Base-by-base conservation (phyloP, 2,888 invertebrate genomes). In the Dryococelus australis region DNA sequence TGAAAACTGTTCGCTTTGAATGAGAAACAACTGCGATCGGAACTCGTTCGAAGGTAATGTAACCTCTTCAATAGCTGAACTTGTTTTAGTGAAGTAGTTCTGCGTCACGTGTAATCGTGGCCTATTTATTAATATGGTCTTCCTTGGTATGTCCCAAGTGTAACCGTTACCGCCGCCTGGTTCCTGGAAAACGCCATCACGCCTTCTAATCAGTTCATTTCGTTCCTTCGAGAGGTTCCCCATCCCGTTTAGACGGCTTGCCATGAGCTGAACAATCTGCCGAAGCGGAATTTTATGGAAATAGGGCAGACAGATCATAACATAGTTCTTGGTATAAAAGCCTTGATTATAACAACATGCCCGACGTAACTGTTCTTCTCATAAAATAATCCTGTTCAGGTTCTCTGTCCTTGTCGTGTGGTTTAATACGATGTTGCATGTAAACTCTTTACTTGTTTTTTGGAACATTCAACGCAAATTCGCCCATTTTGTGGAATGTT, bases 261-360 rank as follows among this genome's bases (percentile, higher is more conserved):
- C n/a, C 65, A 65, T n/a, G 65, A n/a, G 24, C 24, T n/a, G 20
- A n/a, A 65, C 65, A 65, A n/a, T 65, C 65, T 65, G 65, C 65
- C 65, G 65, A 65, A 65, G 65, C 65, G 65, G 24, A 65, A 65
- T 65, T 65, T 65, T 65, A 65, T 65, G 65, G 65, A 65, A 65
- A 65, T 65, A 65, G 0, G 65, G 20, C n/a, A n/a, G 8, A 65
- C 65, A n/a, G 65, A n/a, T 65, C 65, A 8, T 65, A 65, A 16
- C 65, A n/a, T 24, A 65, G 65, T 65, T 65, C 65, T 65, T 65
- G 65, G 65, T 65, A 65, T n/a, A n/a, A 65, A 65, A 9, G 10
- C 47, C 47, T 16, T 47, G 47, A 47, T 13, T 16, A 47, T 16
- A 16, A 47, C 47, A 47, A 16, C 47, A 35, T 35, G 47, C 47